Evolutionary conservation across 2,797 vertebrate species (phyloP).

Genomic region (Pampus argenteus): DNA sequence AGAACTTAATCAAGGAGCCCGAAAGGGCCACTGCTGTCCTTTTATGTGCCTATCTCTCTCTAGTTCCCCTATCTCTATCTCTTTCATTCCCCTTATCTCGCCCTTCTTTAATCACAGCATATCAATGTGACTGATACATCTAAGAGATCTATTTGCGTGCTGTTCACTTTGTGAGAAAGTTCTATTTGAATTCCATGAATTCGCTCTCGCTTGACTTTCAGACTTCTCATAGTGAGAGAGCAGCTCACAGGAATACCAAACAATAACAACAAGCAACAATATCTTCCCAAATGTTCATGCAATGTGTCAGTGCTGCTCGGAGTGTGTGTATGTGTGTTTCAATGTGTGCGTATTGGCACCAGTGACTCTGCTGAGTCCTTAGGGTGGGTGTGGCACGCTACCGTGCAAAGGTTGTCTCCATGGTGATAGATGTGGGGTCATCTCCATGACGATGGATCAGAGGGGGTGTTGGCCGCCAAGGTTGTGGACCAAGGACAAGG

Average conservation of each 20-base stretch:
- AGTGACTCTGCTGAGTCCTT: constrained; percentile 52
- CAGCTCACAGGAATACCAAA: constrained; percentile 56
- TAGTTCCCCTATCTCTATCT: constrained; percentile 57
- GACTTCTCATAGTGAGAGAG: constrained; percentile 46
- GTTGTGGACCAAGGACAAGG: constrained; percentile 84
- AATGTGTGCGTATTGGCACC: constrained; percentile 19
- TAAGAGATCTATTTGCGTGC: constrained; percentile 60
- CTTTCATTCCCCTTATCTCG: constrained; percentile 66
- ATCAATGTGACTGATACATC: constrained; percentile 69
- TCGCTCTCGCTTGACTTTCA: constrained; percentile 57
- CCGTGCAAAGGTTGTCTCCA: constrained; percentile 77
- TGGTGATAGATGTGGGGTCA: constrained; percentile 83
- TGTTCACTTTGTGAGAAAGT: constrained; percentile 67
- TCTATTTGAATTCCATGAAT: constrained; percentile 59
- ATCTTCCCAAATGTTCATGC: constrained; percentile 32
- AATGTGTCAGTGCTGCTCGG: constrained; percentile 8
- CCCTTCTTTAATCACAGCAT: constrained; percentile 68
- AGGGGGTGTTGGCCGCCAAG: constrained; percentile 76
- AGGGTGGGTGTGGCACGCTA: constrained; percentile 68
- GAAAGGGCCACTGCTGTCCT: constrained; percentile 55
- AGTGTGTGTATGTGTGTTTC: neutral
- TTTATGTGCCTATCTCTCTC: constrained; percentile 65
- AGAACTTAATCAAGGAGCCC: constrained; percentile 66
- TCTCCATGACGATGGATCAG: constrained; percentile 78
- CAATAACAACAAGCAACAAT: constrained; percentile 34